These are phyloP conservation scores for Nannoperca obscura DNA, from an alignment of 2,797 vertebrate genomes.

Conservation along the genomic window DNA sequence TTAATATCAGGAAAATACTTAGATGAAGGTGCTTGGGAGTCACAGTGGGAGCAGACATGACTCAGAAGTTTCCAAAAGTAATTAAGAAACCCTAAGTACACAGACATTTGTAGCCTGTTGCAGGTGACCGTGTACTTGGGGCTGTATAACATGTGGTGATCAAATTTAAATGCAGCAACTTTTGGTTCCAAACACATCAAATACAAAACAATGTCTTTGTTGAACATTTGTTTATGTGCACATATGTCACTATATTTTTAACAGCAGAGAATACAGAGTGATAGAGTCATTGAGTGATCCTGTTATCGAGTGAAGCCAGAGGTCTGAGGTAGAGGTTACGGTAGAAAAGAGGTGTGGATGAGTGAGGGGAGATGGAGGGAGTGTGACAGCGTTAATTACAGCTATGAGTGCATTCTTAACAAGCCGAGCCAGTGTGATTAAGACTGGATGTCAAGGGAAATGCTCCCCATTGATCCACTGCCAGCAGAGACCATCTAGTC, in stretches of 20 bases:
- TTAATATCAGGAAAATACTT: not conserved
- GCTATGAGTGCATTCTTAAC: constrained; percentile 65
- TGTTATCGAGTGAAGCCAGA: constrained; percentile 29
- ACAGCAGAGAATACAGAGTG: constrained; percentile 1
- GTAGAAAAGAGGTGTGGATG: constrained; percentile 13
- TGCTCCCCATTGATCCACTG: constrained; percentile 76
- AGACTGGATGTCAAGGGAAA: constrained; percentile 73
- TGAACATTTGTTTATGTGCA: constrained; percentile 24
- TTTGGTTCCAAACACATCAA: not conserved
- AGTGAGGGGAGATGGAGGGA: constrained; percentile 32
- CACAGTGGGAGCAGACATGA: not conserved
- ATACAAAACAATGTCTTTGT: constrained; percentile 13
- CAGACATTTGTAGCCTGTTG: not conserved
- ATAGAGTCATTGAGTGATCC: constrained; percentile 18
- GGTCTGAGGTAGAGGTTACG: constrained; percentile 51
- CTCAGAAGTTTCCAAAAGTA: not conserved
- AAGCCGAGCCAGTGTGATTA: constrained; percentile 75
- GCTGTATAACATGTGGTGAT: not conserved
- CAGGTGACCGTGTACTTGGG: not conserved
- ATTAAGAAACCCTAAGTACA: not conserved
- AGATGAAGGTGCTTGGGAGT: not conserved
- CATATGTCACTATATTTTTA: not conserved
- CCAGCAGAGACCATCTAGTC: constrained; percentile 72
- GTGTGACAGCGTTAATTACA: constrained; percentile 67
- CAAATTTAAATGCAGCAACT: not conserved